A percentile compares a stretch with the other conserved stretches of the same genome.
Evolutionary conservation across 2,888 invertebrate species (phyloP).

Genomic region (Machimus rusticus): DNA sequence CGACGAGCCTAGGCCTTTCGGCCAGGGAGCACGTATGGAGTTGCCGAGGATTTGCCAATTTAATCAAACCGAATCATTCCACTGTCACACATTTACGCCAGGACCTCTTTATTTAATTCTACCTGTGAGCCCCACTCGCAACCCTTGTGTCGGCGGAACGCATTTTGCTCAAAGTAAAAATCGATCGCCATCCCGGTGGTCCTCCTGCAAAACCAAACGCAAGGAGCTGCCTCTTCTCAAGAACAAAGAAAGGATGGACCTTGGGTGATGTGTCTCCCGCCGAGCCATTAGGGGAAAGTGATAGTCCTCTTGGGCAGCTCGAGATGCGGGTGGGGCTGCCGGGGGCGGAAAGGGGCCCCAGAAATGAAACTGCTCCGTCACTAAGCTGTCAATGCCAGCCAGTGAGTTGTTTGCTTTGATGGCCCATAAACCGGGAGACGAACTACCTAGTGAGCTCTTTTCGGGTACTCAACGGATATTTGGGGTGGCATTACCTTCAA

Average conservation of each 20-base stretch:
- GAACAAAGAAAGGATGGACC: not conserved
- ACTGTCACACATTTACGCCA: constrained; percentile 37
- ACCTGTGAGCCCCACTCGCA: not conserved
- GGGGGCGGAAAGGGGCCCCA: not conserved
- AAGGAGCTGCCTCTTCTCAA: not conserved
- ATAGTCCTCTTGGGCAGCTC: not conserved
- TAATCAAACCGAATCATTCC: constrained; percentile 40
- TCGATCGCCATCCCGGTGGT: constrained; percentile 18
- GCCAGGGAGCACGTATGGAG: not conserved
- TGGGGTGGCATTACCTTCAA: not conserved
- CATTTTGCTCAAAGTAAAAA: constrained; percentile 30
- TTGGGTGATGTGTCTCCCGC: not conserved
- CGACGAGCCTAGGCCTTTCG: not conserved
- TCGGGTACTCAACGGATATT: not conserved
- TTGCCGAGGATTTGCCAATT: constrained; percentile 14
- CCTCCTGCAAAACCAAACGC: not conserved
- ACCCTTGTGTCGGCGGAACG: constrained; percentile 6
- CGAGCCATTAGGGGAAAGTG: constrained; percentile 15
- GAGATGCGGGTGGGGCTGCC: not conserved
- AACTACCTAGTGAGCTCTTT: not conserved
- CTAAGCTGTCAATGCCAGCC: constrained; percentile 21
- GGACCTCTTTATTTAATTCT: constrained; percentile 31
- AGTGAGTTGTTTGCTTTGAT: constrained; percentile 27
- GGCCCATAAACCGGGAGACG: not conserved
- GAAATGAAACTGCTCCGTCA: constrained; percentile 18